Percentiles rank a stretch among this genome's conserved stretches.
phyloP scores from a whole-genome alignment of 2,888 invertebrate genomes.

The Meta bourneti region DNA sequence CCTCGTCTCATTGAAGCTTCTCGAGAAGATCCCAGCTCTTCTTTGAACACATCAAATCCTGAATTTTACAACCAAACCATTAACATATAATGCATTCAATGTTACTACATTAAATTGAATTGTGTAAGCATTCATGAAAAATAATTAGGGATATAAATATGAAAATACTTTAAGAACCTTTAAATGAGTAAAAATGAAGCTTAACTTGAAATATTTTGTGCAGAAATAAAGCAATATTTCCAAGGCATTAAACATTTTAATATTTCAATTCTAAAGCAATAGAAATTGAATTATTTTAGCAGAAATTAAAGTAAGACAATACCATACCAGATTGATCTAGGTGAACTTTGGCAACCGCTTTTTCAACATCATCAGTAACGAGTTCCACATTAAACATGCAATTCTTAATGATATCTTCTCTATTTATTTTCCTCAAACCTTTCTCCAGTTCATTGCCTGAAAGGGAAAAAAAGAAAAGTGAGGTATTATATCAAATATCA shows the following conservation, averaged over 20 bases:
- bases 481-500: no score
- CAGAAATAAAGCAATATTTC: no score
- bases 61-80: conserved; percentile 5
- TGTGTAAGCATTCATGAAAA: no score
- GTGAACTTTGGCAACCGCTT: conserved; percentile 81
- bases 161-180: background rate
- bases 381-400: conserved; percentile 89
- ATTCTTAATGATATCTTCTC: conserved; percentile 94
- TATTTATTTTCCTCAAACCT: conserved; percentile 90
- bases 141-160: background rate
- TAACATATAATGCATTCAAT: no score
- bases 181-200: background rate
- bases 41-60: conserved; percentile 87
- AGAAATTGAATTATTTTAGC: background rate
- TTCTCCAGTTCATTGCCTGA: conserved; percentile 89
- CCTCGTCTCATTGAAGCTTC: conserved; percentile 74
- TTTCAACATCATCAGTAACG: conserved; percentile 88
- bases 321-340: conserved; percentile 80
- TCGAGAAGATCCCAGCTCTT: conserved; percentile 82
- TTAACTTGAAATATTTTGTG: no score
- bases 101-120: no score
- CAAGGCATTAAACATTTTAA: no score
- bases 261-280: background rate
- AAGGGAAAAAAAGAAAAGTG: background rate
- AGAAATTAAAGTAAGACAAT: background rate